A percentile compares a stretch with the other conserved stretches of the same genome.
Evolutionary conservation across 2,797 vertebrate species (phyloP).

Genomic region (Valencia hispanica): DNA sequence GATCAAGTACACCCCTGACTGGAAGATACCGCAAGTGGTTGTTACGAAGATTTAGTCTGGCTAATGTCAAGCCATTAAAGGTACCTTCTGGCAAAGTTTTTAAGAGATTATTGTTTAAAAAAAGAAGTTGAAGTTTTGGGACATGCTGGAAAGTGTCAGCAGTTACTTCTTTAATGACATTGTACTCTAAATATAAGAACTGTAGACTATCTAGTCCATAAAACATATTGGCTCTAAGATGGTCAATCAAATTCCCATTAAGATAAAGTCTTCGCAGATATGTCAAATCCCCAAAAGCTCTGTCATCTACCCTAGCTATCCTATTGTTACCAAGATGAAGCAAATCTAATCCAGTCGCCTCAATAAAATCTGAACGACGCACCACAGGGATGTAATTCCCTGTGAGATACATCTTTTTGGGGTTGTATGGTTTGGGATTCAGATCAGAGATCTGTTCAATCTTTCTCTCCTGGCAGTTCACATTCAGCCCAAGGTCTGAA

Average conservation of each 20-base stretch:
- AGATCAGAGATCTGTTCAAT: conserved; percentile 93
- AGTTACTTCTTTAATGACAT: conserved; percentile 91
- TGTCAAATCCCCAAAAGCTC: conserved; percentile 91
- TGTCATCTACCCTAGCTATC: conserved; percentile 89
- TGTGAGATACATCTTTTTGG: conserved; percentile 98
- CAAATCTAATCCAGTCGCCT: conserved; percentile 92
- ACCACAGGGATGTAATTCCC: conserved; percentile 94
- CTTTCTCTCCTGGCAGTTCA: conserved; percentile 97
- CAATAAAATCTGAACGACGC: conserved; percentile 89
- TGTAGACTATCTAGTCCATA: conserved; percentile 92
- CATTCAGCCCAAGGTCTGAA: conserved; percentile 95
- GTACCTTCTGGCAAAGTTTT: conserved; percentile 88
- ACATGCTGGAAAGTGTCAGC: conserved; percentile 88
- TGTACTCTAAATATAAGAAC: conserved; percentile 97
- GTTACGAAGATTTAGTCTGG: conserved; percentile 91
- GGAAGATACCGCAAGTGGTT: conserved; percentile 93
- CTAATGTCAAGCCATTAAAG: conserved; percentile 89
- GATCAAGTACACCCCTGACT: conserved; percentile 89
- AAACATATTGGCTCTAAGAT: conserved; percentile 88
- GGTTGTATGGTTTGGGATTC: conserved; percentile 96
- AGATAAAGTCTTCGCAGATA: conserved; percentile 93
- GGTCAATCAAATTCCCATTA: conserved; percentile 94
- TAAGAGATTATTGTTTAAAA: conserved; percentile 95
- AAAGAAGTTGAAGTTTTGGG: conserved; percentile 94
- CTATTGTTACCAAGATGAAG: conserved; percentile 97